phyloP scores from a whole-genome alignment of 2,797 vertebrate species.

The Sphenodon punctatus region DNA sequence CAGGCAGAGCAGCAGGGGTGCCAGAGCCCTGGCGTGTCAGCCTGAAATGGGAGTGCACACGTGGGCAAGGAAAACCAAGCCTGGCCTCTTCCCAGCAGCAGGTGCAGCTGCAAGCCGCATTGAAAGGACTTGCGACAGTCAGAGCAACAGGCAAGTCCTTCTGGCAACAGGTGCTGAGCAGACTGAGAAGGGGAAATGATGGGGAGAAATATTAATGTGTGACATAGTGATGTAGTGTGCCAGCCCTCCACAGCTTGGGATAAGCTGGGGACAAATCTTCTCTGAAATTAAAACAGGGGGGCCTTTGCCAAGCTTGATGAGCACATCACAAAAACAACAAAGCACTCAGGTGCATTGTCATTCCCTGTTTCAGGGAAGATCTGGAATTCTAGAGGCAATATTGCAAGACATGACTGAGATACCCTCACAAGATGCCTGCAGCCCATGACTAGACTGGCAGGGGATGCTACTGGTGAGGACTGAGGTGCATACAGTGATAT shows the following conservation, averaged over 20 bases:
- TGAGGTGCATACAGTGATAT: neutral
- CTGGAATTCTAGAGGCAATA: neutral
- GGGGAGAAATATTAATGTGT: neutral
- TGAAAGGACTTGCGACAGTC: neutral
- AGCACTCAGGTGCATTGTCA: neutral
- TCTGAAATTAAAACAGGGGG: neutral
- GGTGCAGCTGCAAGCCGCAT: neutral
- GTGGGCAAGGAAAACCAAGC: conserved; percentile 2
- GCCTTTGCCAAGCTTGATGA: neutral
- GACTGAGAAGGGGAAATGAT: neutral
- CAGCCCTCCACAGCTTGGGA: neutral
- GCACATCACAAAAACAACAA: neutral
- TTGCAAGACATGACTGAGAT: neutral
- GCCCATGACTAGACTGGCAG: neutral
- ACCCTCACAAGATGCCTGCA: neutral
- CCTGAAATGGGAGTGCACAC: neutral
- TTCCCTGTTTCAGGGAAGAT: neutral
- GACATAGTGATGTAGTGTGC: neutral
- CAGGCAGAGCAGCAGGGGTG: conserved; percentile 16
- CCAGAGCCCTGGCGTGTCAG: neutral
- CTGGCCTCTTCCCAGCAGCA: neutral
- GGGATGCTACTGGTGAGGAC: neutral
- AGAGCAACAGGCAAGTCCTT: neutral
- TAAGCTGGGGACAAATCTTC: neutral
- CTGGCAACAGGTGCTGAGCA: neutral